These are phyloP conservation scores for Pardalotus punctatus DNA, from an alignment of 2,113 vertebrate species.

Conservation along the genomic window DNA sequence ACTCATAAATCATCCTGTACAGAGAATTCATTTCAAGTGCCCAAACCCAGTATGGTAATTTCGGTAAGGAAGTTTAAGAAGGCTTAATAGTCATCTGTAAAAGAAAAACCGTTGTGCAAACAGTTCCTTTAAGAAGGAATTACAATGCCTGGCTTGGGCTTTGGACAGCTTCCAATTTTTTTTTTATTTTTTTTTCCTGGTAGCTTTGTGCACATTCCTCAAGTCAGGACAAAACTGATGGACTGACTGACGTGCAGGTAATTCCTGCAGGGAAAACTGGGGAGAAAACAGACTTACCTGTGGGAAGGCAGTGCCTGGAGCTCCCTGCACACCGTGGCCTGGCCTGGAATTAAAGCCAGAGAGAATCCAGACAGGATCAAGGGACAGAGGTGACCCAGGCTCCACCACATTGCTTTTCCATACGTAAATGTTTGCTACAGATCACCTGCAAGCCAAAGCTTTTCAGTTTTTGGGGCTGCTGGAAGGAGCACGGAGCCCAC, in stretches of 20 bases:
- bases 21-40: background rate
- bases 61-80: background rate
- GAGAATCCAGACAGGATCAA: background rate
- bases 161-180: background rate
- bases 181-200: background rate
- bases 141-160: background rate
- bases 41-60: background rate
- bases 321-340: background rate
- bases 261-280: background rate
- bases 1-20: background rate
- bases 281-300: constrained; percentile 53
- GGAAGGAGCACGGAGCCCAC: background rate
- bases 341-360: background rate
- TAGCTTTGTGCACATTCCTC: background rate
- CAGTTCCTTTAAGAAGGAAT: background rate
- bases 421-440: background rate
- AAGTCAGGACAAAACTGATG: background rate
- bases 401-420: background rate
- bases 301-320: background rate
- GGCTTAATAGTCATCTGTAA: background rate
- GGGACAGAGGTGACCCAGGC: constrained; percentile 29
- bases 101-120: background rate
- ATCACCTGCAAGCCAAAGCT: background rate
- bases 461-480: background rate
- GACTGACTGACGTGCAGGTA: background rate